Percentiles rank a stretch among this genome's conserved stretches.
Evolutionary conservation across 2,888 invertebrate species (phyloP).

Genomic region (Steinernema hermaphroditum): DNA sequence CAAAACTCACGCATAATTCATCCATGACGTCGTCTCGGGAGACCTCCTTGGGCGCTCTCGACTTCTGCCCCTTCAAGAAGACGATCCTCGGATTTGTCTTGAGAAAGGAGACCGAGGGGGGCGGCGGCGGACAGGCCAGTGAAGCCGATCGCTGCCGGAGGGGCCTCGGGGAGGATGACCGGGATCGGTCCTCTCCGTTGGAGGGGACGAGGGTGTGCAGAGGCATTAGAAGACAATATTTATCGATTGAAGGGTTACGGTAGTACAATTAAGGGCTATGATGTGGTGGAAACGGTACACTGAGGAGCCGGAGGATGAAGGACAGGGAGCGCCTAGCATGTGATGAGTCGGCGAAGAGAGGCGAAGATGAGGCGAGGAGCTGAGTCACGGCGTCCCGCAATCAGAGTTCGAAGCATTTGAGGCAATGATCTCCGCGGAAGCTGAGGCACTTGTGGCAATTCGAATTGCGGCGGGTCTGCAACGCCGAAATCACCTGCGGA

Average conservation of each 20-base stretch:
- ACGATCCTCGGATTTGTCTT: neutral
- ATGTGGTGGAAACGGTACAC: constrained; percentile 10
- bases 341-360: constrained; percentile 15
- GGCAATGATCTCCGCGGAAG: constrained; percentile 54
- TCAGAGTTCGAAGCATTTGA: constrained; percentile 58
- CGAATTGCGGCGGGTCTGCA: constrained; percentile 41
- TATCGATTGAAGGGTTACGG: neutral
- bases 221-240: neutral
- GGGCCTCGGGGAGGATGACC: neutral
- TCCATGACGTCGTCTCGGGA: constrained; percentile 22
- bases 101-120: neutral
- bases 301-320: neutral
- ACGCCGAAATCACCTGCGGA: neutral
- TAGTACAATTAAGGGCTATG: constrained; percentile 11
- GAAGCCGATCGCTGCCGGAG: constrained; percentile 6
- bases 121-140: constrained; percentile 7
- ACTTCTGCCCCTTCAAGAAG: neutral
- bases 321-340: constrained; percentile 2
- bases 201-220: neutral
- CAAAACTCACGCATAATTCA: constrained; percentile 28
- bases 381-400: constrained; percentile 16
- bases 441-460: constrained; percentile 54
- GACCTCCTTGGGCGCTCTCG: neutral
- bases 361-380: constrained; percentile 8
- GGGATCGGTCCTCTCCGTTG: too few relatives aligned